phyloP scores from a whole-genome alignment of 1,140 invertebrate species.

The Parasteatoda tepidariorum region DNA sequence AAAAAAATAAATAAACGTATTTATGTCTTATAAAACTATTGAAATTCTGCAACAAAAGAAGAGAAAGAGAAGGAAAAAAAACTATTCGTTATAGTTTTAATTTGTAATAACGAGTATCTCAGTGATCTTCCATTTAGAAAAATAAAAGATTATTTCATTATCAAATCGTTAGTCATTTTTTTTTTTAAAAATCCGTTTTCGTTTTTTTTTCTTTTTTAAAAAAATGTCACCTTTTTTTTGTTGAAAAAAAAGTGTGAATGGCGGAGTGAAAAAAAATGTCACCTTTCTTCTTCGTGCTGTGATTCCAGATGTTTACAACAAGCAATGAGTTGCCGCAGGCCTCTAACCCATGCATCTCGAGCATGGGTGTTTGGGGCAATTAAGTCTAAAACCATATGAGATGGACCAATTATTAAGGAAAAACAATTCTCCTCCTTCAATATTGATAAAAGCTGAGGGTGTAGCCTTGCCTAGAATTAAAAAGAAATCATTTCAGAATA shows the following conservation, averaged over 20 bases:
- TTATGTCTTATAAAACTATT: too few relatives aligned
- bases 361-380: conserved; percentile 68
- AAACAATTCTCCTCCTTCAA: conserved; percentile 71
- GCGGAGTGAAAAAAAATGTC: background rate
- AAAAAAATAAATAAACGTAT: too few relatives aligned
- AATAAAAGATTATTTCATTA: too few relatives aligned
- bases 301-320: conserved; percentile 63
- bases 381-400: conserved; percentile 61
- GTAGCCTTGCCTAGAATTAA: conserved; percentile 24
- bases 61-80: too few relatives aligned
- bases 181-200: background rate
- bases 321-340: conserved; percentile 67
- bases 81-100: too few relatives aligned
- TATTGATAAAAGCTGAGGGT: conserved; percentile 30
- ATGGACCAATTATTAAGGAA: conserved; percentile 69
- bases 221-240: background rate
- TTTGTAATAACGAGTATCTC: too few relatives aligned
- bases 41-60: too few relatives aligned
- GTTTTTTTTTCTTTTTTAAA: background rate
- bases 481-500: too few relatives aligned
- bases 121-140: too few relatives aligned
- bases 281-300: conserved; percentile 44
- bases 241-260: background rate
- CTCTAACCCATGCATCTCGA: conserved; percentile 71
- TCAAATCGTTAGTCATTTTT: background rate